phyloP scores from a whole-genome alignment of 2,888 invertebrate species.

The Trichogramma evanescens region DNA sequence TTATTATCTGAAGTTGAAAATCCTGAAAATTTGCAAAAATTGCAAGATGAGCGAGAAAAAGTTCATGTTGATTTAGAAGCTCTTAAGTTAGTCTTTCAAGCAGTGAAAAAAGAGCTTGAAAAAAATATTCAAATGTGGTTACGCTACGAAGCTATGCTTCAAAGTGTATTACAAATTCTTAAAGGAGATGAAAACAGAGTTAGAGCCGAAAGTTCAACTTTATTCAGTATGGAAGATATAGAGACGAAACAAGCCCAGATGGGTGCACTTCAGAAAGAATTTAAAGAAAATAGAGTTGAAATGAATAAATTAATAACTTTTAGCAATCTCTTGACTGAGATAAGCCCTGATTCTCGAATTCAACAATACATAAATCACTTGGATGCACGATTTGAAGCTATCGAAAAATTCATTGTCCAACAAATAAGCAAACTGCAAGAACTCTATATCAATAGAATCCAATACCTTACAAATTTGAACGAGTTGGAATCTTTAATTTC shows the following conservation, averaged over 20 bases:
- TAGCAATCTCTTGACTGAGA: slow-evolving; percentile 63
- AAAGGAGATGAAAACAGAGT: slow-evolving; percentile 73
- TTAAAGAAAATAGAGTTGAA: slow-evolving; percentile 59
- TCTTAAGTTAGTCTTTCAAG: slow-evolving; percentile 60
- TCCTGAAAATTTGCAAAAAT: slow-evolving; percentile 60
- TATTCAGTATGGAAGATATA: slow-evolving; percentile 63
- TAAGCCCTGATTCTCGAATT: slow-evolving; percentile 69
- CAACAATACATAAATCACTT: slow-evolving; percentile 75
- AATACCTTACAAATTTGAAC: slow-evolving; percentile 60
- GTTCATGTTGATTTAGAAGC: slow-evolving; percentile 66
- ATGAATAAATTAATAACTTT: slow-evolving; percentile 62
- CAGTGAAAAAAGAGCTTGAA: slow-evolving; percentile 62
- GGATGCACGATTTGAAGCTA: slow-evolving; percentile 66
- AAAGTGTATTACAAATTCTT: slow-evolving; percentile 68
- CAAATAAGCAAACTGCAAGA: slow-evolving; percentile 68
- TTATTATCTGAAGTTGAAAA: slow-evolving; percentile 68
- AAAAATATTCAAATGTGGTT: slow-evolving; percentile 72
- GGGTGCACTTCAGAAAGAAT: slow-evolving; percentile 56
- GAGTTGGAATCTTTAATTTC: slow-evolving; percentile 75
- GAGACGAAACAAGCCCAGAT: slow-evolving; percentile 65
- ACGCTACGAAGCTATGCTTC: slow-evolving; percentile 71
- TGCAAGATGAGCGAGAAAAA: slow-evolving; percentile 64
- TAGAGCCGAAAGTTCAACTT: slow-evolving; percentile 64
- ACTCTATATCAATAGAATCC: slow-evolving; percentile 62
- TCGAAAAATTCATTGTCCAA: slow-evolving; percentile 63